Evolutionary conservation across 2,888 invertebrate species (phyloP), one percentile per base, ranked within the genome.

Genomic region (Pilophorus perplexus): DNA sequence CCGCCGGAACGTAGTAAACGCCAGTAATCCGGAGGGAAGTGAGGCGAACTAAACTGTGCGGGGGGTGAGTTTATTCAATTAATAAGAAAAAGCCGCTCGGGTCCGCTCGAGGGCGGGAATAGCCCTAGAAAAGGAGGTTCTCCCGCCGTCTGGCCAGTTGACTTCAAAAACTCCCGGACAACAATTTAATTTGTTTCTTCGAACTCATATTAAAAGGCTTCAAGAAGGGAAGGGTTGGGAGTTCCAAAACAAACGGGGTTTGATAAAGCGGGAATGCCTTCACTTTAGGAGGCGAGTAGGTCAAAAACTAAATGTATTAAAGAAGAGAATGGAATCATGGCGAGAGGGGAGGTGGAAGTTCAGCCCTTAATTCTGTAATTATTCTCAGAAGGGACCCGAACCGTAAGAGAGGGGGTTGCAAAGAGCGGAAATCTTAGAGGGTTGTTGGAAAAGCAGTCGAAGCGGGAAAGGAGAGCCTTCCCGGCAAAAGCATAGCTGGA

Each of bases 171-270:
- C 62, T 62, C 28, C 62, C 62, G 62, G 62, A 62, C 62, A 62
- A 62, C 62, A 62, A 62, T 62, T 62, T 62, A 62, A 62, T 62
- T 62, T 62, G 62, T 62, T 62, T 48, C 62, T 62, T 62, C 62
- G 46, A 62, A 62, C 62, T 62, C 44, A 62, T 62, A 62, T 62
- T 62, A 62, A 62, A 62, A 62, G 62, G 37, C 20, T 20, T 44
- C 25, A 46, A 46, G 22, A 3, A 28, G 27, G 44, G 44, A 27
- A 27, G 48, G 48, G 62, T 14, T 23, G 3, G 22, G 40, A 59
- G 42, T 62, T 48, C 46, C 44, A 44, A 46, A 62, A 62, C 62
- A 62, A 62, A 46, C 62, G 46, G 44, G 48, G 62, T 20, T 62
- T 62, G 62, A 62, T 62, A 62, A 62, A 62, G 62, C 46, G 37